A percentile compares a stretch with the other conserved stretches of the same genome.
phyloP scores from a whole-genome alignment of 2,797 vertebrate genomes.

The Acestrorhynchus altus region DNA sequence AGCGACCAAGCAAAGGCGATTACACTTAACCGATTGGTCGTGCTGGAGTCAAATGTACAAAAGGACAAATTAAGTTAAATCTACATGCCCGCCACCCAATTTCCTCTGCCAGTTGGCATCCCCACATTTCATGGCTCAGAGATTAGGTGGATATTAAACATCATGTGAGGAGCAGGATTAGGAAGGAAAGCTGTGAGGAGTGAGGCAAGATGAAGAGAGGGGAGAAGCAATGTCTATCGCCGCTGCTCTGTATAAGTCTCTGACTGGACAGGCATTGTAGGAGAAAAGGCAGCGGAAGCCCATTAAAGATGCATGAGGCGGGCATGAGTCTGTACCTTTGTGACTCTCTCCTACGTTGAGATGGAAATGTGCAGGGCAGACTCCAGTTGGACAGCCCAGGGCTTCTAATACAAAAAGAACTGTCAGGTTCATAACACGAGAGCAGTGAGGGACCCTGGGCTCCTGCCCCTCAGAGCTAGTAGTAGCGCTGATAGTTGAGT shows the following conservation, averaged over 20 bases:
- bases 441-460: not conserved
- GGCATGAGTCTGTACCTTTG: not conserved
- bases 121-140: constrained; percentile 17
- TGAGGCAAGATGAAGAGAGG: not conserved
- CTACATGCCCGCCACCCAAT: not conserved
- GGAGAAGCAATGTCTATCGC: constrained; percentile 36
- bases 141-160: constrained; percentile 26
- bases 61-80: constrained; percentile 18
- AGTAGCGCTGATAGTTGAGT: constrained; percentile 18
- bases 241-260: constrained; percentile 38
- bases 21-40: constrained; percentile 15
- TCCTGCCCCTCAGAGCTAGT: constrained; percentile 1
- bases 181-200: constrained; percentile 2
- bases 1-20: not conserved
- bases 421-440: not conserved
- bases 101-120: constrained; percentile 33
- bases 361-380: not conserved
- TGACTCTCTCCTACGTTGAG: not conserved
- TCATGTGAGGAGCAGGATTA: constrained; percentile 23
- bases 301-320: constrained; percentile 66
- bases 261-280: constrained; percentile 32
- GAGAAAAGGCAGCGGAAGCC: constrained; percentile 46
- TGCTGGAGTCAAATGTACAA: not conserved
- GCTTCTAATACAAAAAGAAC: not conserved
- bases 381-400: not conserved